These are phyloP conservation scores for Brienomyrus longianalis DNA, from an alignment of 2,113 vertebrate genomes.

Conservation along the genomic window DNA sequence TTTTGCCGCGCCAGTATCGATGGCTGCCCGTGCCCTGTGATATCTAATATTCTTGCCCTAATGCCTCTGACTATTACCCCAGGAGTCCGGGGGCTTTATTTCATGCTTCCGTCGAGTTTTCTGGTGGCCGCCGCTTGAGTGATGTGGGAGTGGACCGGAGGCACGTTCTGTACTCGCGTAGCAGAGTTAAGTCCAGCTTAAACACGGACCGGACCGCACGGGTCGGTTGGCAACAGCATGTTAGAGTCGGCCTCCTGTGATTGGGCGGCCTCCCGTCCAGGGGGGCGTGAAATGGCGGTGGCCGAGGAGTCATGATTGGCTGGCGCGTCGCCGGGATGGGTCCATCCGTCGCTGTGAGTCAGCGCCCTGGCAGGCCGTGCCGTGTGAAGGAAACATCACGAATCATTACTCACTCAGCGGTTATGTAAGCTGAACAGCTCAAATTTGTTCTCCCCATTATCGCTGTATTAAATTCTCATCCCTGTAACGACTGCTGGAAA, in stretches of 20 bases:
- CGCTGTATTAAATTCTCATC: constrained; percentile 50
- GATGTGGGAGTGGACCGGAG: background rate
- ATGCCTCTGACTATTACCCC: background rate
- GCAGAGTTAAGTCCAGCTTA: background rate
- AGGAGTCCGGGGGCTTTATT: background rate
- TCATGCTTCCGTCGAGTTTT: background rate
- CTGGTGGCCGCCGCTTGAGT: background rate
- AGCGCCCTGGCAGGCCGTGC: constrained; percentile 4
- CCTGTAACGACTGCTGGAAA: constrained; percentile 40
- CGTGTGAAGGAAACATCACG: constrained; percentile 43
- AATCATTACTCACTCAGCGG: constrained; percentile 51
- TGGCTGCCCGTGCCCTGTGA: background rate
- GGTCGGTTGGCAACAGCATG: background rate
- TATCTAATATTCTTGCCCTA: background rate
- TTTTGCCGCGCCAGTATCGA: background rate
- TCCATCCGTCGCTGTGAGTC: background rate
- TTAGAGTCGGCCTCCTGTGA: background rate
- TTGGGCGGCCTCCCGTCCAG: background rate
- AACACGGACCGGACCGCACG: background rate
- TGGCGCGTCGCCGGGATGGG: background rate
- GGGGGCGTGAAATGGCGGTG: background rate
- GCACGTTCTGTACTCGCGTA: background rate
- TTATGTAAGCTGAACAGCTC: constrained; percentile 50
- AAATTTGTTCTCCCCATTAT: constrained; percentile 53
- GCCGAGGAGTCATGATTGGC: background rate